Base-by-base conservation (phyloP, 2,113 vertebrate genomes). In the Rhabdornis inornatus region DNA sequence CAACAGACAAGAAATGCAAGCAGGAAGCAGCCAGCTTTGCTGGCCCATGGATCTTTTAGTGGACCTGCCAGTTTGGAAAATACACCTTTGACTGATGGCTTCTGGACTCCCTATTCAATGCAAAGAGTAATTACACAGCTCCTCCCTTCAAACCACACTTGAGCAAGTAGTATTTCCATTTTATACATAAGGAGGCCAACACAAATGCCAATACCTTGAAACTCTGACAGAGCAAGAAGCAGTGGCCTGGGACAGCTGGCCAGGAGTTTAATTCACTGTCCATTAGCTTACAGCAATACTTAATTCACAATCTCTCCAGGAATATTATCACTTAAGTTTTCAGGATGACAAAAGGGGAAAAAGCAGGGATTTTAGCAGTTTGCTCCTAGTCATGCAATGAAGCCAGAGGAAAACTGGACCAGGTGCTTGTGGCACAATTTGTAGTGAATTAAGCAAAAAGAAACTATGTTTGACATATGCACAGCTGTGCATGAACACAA, bases 381-480 rank as follows among this genome's bases (percentile, higher is more conserved):
- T 88, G 33, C 31, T 72, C 22, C 37, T 76, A 88, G 40, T 40
- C 28, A n/a, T 40, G 28, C 55, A 68, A 61, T 0, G 0, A 77
- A 96, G 45, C 42, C 63, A 53, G 59, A 89, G 14, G 18, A 77
- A 90, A 94, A 77, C 37, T 17, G 7, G 55, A 77, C 83, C 76
- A 89, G 76, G 63, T 86, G 76, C n/a, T 92, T 3, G 0, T 37
- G 47, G 42, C 59, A 86, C 53, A 65, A 72, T 69, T 75, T 83
- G 55, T 28, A 77, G 40, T 40, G 64, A 92, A 70, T 74, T 60
- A 89, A 83, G 59, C 1, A 1, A 86, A 90, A 76, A 2, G 15
- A 86, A 86, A 90, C 59, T n/a, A 6, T 55, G 53, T 83, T 94
- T 96, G 89, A 86, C 93, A 80, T 72, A 86, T 16, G 37, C 63